These are phyloP conservation scores for Sebastes nivosus DNA, from an alignment of 2,797 vertebrate species.

Conservation along the genomic window DNA sequence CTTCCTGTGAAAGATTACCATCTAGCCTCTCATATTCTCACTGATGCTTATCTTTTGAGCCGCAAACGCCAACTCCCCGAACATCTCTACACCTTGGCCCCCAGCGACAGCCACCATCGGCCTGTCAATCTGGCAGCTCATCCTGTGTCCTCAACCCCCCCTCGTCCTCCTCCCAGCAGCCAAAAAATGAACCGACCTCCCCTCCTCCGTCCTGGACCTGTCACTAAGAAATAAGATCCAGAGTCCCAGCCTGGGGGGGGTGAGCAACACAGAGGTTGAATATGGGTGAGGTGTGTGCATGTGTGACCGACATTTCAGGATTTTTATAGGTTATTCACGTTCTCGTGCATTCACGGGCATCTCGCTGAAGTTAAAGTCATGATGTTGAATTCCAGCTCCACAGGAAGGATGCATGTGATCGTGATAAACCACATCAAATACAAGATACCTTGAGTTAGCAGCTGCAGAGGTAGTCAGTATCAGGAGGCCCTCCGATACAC, in stretches of 20 bases:
- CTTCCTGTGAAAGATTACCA: constrained; percentile 80
- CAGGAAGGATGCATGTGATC: constrained; percentile 36
- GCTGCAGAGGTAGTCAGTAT: constrained; percentile 9
- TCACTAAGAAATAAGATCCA: constrained; percentile 75
- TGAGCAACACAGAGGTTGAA: constrained; percentile 39
- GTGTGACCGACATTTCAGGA: not conserved
- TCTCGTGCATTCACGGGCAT: not conserved
- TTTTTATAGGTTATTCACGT: not conserved
- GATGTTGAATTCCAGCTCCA: constrained; percentile 1
- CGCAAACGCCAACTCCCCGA: constrained; percentile 62
- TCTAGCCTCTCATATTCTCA: constrained; percentile 76
- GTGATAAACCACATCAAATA: constrained; percentile 15
- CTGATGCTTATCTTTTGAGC: constrained; percentile 80
- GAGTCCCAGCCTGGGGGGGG: constrained; percentile 25
- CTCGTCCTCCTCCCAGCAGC: constrained; percentile 23
- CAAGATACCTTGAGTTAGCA: not conserved
- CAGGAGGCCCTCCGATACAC: not conserved
- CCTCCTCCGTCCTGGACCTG: constrained; percentile 62
- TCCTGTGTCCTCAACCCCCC: constrained; percentile 43
- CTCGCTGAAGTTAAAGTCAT: not conserved
- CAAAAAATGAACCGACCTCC: constrained; percentile 55
- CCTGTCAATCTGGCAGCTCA: constrained; percentile 75
- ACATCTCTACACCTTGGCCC: constrained; percentile 70
- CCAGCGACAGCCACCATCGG: constrained; percentile 50
- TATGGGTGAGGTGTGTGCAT: constrained; percentile 21